Base-by-base conservation (phyloP, 2,888 invertebrate species). In the Catonia carolina region DNA sequence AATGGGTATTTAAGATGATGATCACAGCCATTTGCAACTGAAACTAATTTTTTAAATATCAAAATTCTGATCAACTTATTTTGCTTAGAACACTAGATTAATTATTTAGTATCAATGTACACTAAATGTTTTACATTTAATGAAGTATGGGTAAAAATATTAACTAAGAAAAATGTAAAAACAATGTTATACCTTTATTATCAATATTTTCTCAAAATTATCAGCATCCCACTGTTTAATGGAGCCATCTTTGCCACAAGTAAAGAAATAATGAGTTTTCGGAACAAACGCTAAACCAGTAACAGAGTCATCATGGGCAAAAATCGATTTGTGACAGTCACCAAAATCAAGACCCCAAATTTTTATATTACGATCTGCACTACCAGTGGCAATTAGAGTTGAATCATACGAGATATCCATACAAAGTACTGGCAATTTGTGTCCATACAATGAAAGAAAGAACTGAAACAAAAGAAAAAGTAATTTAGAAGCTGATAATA, bases 341-440 rank as follows among this genome's bases (percentile, higher is more conserved):
- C 98, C 98, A 72, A 95, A 98, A 74, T 98, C 96, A 75, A 98
- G 80, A 33, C 98, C 98, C 98, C 98, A 99, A 61, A 99, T 85
- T 77, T 97, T 96, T 23, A 98, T 82, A 71, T 92, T 96, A 37
- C 95, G 82, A 76, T 99, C 99, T 0, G 90, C 89, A 2, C 97
- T 96, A 6, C 97, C 98, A 0, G 98, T 96, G 8, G 85, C 90
- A 62, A 98, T 86, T 20, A 98, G 71, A 8, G 82, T 80, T 0
- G 86, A 87, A 71, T 94, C 94, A 64, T 86, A 85, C 12, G 92
- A 92, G 59, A 98, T 93, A 70, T 98, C 97, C 78, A 98, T 78
- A 67, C 91, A 90, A 0, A 90, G 77, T 0, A 98, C 92, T 0
- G 99, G 98, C 51, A 97, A 75, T 69, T 93, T 93, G 75, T 99